Percentiles rank a stretch among this genome's conserved stretches.
phyloP scores from a whole-genome alignment of 2,888 invertebrate species.

The Conistra vaccinii region DNA sequence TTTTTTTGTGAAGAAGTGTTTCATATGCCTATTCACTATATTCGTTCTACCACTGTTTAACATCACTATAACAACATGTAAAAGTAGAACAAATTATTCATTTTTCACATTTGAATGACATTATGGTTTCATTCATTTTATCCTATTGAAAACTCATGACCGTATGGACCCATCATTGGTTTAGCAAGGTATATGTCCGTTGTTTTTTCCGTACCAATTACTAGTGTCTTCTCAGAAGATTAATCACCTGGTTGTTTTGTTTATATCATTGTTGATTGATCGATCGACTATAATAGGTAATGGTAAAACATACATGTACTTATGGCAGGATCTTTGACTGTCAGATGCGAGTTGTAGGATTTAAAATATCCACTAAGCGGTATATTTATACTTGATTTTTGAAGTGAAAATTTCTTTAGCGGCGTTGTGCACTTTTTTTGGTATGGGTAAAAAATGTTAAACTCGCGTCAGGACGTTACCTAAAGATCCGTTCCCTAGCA shows the following conservation, averaged over 20 bases:
- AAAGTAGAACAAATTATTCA: constrained; percentile 40
- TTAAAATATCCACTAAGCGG: neutral
- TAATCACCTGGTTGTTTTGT: constrained; percentile 68
- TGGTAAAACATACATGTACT: constrained; percentile 20
- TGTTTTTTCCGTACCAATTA: constrained; percentile 50
- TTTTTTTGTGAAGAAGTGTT: neutral
- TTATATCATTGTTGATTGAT: constrained; percentile 71
- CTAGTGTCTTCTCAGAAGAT: constrained; percentile 63
- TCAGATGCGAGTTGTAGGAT: neutral
- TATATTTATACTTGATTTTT: no score
- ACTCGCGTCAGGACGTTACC: no score
- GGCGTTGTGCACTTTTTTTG: no score
- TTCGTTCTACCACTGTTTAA: constrained; percentile 23
- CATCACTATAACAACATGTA: neutral
- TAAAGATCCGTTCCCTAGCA: no score
- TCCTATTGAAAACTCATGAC: constrained; percentile 25
- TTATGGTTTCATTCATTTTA: constrained; percentile 37
- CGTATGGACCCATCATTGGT: constrained; percentile 25
- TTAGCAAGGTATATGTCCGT: constrained; percentile 48
- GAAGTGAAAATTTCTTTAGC: no score
- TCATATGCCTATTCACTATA: constrained; percentile 12
- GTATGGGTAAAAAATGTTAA: no score
- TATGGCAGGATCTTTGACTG: constrained; percentile 1
- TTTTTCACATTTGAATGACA: constrained; percentile 47
- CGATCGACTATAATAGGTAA: constrained; percentile 62